Percentiles rank a stretch among this genome's conserved stretches.
phyloP scores from a whole-genome alignment of 2,113 vertebrate species.

The human (Homo sapiens) region GRCh38 chr4:158206501-158207000 shows the following conservation, averaged over 20 bases:
- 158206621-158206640: background rate
- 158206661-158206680: background rate
- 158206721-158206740: background rate
- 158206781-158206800: background rate
- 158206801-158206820: background rate
- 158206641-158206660: background rate
- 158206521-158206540: too few relatives aligned
- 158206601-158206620: background rate
- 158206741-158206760: background rate
- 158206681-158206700: background rate
- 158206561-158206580: background rate
- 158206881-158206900: background rate
- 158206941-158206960: background rate
- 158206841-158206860: background rate
- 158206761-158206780: background rate
- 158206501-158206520: constrained; percentile 1
- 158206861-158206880: background rate
- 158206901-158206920: background rate
- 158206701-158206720: background rate
- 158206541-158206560: background rate
- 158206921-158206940: background rate
- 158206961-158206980: background rate
- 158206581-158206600: background rate
- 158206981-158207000: background rate
- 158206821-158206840: background rate